phyloP scores from a whole-genome alignment of 2,113 vertebrate genomes.

The Corynorhinus townsendii region DNA sequence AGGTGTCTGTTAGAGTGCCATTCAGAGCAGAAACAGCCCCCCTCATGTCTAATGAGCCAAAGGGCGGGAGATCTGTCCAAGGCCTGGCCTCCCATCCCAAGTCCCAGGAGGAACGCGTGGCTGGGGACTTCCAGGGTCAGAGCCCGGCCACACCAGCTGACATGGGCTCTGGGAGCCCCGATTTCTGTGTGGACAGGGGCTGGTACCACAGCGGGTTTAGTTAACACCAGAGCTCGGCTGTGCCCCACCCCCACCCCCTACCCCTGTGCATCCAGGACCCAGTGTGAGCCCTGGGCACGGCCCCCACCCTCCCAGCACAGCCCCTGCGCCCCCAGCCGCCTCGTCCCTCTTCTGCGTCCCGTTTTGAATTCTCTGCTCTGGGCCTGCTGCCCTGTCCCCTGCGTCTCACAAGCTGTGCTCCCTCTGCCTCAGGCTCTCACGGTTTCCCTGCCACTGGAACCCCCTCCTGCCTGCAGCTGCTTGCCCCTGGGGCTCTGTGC shows the following conservation, averaged over 20 bases:
- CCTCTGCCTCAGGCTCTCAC: background rate
- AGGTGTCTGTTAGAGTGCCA: background rate
- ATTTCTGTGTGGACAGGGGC: background rate
- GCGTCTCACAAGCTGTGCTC: accelerated
- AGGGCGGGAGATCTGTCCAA: accelerated
- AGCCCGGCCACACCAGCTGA: accelerated
- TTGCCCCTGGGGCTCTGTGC: accelerated
- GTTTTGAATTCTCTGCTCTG: background rate
- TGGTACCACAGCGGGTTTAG: background rate
- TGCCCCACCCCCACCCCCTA: accelerated
- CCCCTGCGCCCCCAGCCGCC: background rate
- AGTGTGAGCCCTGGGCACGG: background rate
- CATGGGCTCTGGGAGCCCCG: no score
- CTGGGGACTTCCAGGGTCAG: background rate
- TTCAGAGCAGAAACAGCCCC: background rate
- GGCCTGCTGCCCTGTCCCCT: accelerated
- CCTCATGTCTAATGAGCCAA: accelerated
- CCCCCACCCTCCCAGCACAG: background rate
- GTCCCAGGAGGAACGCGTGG: background rate
- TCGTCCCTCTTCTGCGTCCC: background rate
- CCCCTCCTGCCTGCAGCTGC: no score
- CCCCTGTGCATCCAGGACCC: accelerated
- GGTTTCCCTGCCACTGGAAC: background rate
- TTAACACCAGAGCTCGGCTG: accelerated
- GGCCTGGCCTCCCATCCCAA: no score